Percentiles rank a stretch among this genome's conserved stretches.
These are phyloP conservation scores for Arctia plantaginis DNA, from an alignment of 2,888 invertebrate genomes.

Conservation along the genomic window DNA sequence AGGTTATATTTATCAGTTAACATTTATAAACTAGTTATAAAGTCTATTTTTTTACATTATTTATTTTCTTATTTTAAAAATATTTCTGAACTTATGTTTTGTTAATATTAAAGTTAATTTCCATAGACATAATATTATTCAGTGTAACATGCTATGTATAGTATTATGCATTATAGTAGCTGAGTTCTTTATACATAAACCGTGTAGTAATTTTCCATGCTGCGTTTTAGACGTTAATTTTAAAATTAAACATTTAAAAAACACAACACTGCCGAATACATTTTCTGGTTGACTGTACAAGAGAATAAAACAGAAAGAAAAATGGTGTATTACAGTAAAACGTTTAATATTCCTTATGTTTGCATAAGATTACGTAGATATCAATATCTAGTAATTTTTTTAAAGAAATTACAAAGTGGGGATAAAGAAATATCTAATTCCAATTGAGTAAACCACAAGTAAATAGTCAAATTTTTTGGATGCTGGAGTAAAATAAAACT, in stretches of 20 bases:
- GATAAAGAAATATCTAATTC: background rate
- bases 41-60: too few relatives aligned
- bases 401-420: background rate
- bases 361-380: background rate
- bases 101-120: too few relatives aligned
- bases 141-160: too few relatives aligned
- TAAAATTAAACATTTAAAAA: background rate
- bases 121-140: too few relatives aligned
- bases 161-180: too few relatives aligned
- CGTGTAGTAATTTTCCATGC: background rate
- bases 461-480: background rate
- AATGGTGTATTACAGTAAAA: conserved; percentile 40
- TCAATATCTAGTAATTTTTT: background rate
- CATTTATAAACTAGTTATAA: too few relatives aligned
- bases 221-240: background rate
- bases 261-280: background rate
- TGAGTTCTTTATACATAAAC: background rate
- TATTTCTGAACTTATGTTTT: too few relatives aligned
- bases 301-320: background rate
- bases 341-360: conserved; percentile 35
- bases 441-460: background rate
- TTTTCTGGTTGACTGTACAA: conserved; percentile 5
- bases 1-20: too few relatives aligned
- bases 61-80: too few relatives aligned
- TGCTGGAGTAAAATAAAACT: too few relatives aligned